Base-by-base conservation (phyloP, 2,888 invertebrate species). In the Plagodis dolabraria region DNA sequence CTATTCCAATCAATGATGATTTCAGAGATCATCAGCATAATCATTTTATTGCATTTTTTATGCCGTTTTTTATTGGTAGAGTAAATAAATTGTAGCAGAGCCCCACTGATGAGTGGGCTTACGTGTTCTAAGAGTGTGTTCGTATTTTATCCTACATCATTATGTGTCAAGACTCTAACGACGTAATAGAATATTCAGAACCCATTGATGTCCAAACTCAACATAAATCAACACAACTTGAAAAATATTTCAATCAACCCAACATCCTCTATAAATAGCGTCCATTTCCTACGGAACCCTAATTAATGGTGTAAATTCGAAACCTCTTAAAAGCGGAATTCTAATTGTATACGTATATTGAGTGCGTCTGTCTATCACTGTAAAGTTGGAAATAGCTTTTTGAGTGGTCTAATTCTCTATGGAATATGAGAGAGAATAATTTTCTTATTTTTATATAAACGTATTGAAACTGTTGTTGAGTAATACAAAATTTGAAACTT, bases 281-380 rank as follows among this genome's bases (percentile, higher is more conserved):
- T 44, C 61, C 67, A 68, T 69, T 67, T 69, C 69, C 69, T 69
- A 57, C 53, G 50, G 61, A 61, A 57, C 67, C 67, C 63, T 69
- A 67, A 69, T 69, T 65, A 69, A 69, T 68, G 64, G 64, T 63
- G 61, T 64, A 63, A 69, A 67, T 70, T 63, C 63, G 65, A 65
- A 71, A 67, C 70, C 70, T 68, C 63, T 71, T 70, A 71, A 69
- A 71, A 66, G 66, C 49, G 67, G 70, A 64, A 70, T 72, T 71
- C 68, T 65, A 67, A 72, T 67, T 64, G 64, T 44, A 71, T 69
- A 68, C 22, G 22, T 22, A 22, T 64, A 68, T 68, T 44, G 61
- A 67, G 64, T 62, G 53, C 55, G 67, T 67, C 63, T 67, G 70
- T 75, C 68, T 69, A 64, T 73, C 74, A 72, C 65, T 61, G 51